Evolutionary conservation across 92 coral and sea anemone genomes (phyloP), one percentile per base, ranked within the genome.

Genomic region (Umimayanthus chanpuru): DNA sequence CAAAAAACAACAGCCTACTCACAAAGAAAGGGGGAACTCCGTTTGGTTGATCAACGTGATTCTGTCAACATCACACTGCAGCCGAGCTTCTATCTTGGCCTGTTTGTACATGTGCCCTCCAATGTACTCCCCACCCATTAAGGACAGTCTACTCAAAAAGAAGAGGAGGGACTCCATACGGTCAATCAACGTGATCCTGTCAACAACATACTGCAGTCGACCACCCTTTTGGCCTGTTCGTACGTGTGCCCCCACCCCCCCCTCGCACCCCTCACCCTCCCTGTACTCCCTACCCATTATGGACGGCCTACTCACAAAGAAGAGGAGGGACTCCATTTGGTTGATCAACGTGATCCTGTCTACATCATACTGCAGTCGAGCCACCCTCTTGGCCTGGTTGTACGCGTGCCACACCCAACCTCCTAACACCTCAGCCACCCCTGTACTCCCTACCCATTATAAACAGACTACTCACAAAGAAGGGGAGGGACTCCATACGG

Each of bases 401-500:
- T 94, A 94, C 2, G 94, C 90, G 21, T 94, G 86, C 39, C 18
- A 20, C 39, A 28, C 15, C 41, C 76, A 20, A 10, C 26, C 7
- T 10, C 53, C 14, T 14, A 1, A 47, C 26, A 20, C 82, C 6
- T 56, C 2, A 23, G 5, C 73, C 50, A 7, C 50, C 50, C 50
- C 50, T 47, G 11, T 11, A 47, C 50, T 5, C 23, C 26, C 1
- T 72, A 1, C 67, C 50, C 1, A 2, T 8, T 3, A 47, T 58
- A 10, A 3, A 38, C 5, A 68, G 50, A 2, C 36, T 9, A 81
- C 92, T 32, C 75, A 94, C 97, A 92, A 94, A 80, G 16, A 91
- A 61, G 10, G 97, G 95, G 50, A 91, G 93, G 83, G 92, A 81
- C 81, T 94, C 97, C 97, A 94, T 94, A n/a, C 97, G 88, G 21